Percentiles rank a stretch among this genome's conserved stretches.
phyloP scores from a whole-genome alignment of 1,140 invertebrate genomes.

The Polyergus mexicanus region DNA sequence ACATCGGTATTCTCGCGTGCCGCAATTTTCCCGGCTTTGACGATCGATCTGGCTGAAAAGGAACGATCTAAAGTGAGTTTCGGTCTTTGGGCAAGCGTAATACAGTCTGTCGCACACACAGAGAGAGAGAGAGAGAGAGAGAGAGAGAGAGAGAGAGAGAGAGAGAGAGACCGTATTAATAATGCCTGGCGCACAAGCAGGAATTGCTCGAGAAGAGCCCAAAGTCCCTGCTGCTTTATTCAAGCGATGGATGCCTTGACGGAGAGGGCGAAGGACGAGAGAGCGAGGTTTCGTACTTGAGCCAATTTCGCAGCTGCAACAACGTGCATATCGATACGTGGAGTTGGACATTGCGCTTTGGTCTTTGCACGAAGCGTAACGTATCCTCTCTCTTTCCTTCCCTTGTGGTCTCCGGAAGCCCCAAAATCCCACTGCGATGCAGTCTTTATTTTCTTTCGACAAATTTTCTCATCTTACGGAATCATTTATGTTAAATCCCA shows the following conservation, averaged over 20 bases:
- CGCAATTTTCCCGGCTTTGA: slow-evolving; percentile 31
- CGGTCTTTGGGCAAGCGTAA: slow-evolving; percentile 11
- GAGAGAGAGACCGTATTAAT: slow-evolving; percentile 46
- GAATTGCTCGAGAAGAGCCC: slow-evolving; percentile 40
- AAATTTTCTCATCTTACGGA: slow-evolving; percentile 11
- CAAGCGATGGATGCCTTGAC: slow-evolving; percentile 36
- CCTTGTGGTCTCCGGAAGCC: neutral
- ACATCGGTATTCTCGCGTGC: neutral
- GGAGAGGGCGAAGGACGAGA: neutral
- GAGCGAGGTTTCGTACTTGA: slow-evolving; percentile 29
- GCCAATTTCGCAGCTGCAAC: slow-evolving; percentile 65
- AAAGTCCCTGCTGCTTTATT: slow-evolving; percentile 46
- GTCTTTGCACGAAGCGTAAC: slow-evolving; percentile 40
- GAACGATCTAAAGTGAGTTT: slow-evolving; percentile 19
- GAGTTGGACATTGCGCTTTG: slow-evolving; percentile 68
- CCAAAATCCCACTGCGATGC: neutral
- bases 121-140: too few species aligned
- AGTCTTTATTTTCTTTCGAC: slow-evolving; percentile 24
- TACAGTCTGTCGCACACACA: slow-evolving; percentile 7
- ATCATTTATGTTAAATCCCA: slow-evolving; percentile 5
- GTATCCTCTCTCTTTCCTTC: slow-evolving; percentile 31
- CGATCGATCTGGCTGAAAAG: neutral
- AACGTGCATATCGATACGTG: slow-evolving; percentile 61
- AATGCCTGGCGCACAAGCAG: slow-evolving; percentile 35
- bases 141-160: too few species aligned